Evolutionary conservation across 2,797 vertebrate genomes (phyloP).

Genomic region (Hyperoplus lanceolatus): DNA sequence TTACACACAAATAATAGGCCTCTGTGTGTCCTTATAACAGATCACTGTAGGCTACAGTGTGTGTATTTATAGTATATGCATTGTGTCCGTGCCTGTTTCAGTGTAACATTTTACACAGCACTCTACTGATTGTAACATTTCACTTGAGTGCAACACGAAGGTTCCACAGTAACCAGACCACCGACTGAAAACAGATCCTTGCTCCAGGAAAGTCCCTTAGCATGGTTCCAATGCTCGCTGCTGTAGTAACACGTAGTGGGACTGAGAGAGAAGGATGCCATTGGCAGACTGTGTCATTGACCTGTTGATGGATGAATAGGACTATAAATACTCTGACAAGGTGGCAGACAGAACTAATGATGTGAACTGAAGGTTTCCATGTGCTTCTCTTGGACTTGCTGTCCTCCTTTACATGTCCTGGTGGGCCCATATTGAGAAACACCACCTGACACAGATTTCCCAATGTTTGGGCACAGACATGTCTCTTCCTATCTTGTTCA

Average conservation of each 20-base stretch:
- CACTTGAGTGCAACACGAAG: conserved; percentile 31
- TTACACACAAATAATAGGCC: conserved; percentile 49
- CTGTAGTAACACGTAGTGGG: conserved; percentile 65
- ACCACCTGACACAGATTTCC: conserved; percentile 63
- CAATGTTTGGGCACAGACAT: conserved; percentile 39
- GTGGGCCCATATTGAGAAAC: conserved; percentile 59
- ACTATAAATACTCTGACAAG: conserved; percentile 88
- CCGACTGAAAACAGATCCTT: conserved; percentile 64
- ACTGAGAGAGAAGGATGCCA: conserved; percentile 79
- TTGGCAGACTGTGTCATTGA: conserved; percentile 86
- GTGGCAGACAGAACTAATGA: conserved; percentile 86
- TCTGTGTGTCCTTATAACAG: conserved; percentile 56
- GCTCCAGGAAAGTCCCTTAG: conserved; percentile 72
- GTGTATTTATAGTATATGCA: conserved; percentile 61
- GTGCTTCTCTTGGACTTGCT: conserved; percentile 76
- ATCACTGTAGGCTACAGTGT: conserved; percentile 45
- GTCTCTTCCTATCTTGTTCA: conserved; percentile 23
- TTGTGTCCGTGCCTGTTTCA: conserved; percentile 58
- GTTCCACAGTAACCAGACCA: conserved; percentile 64
- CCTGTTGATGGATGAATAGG: conserved; percentile 86
- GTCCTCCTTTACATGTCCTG: conserved; percentile 78
- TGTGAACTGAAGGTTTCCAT: conserved; percentile 85
- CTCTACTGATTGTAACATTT: conserved; percentile 50
- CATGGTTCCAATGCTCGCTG: conserved; percentile 60
- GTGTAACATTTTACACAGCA: conserved; percentile 32